These are phyloP conservation scores for Arnoldichthys spilopterus DNA, from an alignment of 2,797 vertebrate species.

Conservation along the genomic window DNA sequence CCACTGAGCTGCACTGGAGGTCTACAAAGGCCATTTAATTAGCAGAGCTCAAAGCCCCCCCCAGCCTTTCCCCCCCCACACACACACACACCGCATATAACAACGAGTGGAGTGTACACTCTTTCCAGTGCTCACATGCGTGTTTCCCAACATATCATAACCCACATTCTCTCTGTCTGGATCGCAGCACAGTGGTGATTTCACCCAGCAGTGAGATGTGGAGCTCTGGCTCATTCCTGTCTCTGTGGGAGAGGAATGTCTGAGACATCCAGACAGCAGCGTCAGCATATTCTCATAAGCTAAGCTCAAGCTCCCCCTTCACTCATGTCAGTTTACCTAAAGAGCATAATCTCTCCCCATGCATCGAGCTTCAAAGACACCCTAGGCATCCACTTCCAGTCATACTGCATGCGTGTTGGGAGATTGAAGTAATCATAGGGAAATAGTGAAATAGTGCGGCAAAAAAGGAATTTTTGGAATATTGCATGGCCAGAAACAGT, in stretches of 20 bases:
- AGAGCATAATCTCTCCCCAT: neutral
- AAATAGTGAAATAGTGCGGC: no score
- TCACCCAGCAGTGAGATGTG: slow-evolving; percentile 1
- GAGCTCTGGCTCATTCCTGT: neutral
- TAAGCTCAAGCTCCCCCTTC: neutral
- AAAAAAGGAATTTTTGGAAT: no score
- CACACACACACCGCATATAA: slow-evolving; percentile 26
- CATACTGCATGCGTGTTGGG: neutral
- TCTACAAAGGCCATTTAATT: slow-evolving; percentile 53
- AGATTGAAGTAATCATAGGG: neutral
- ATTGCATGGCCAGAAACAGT: no score
- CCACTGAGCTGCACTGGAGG: slow-evolving; percentile 12
- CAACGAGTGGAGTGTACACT: neutral
- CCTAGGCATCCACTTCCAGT: neutral
- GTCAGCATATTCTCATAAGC: slow-evolving; percentile 38
- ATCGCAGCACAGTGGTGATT: slow-evolving; percentile 11
- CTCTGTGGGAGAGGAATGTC: neutral
- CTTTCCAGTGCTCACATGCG: neutral
- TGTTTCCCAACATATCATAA: neutral
- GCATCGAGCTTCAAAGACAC: neutral
- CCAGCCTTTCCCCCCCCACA: no score
- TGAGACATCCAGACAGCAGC: slow-evolving; percentile 20
- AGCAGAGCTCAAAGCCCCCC: slow-evolving; percentile 5
- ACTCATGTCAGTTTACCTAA: neutral
- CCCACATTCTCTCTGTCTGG: neutral